Evolutionary conservation across 2,888 invertebrate species (phyloP), one percentile per base, ranked within the genome.

Genomic region (Amitus sp.): DNA sequence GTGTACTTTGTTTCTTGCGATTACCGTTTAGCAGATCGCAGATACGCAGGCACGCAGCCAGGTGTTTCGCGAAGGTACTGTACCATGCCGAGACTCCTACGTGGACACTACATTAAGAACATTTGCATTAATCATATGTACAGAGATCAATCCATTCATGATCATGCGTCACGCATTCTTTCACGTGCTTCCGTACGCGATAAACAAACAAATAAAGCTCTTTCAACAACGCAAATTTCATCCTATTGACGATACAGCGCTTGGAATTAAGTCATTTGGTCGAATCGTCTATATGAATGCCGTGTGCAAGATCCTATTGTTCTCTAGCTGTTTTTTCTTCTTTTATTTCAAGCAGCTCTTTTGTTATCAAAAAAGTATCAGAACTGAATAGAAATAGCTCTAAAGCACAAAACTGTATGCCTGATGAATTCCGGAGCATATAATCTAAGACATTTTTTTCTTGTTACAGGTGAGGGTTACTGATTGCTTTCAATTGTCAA

Each of bases 51-150:
- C 34, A 48, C 49, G 48, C 13, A 23, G 52, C 62, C 62, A 57
- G 53, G 53, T 62, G 62, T 62, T 52, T 52, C 42, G 30, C 46
- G 47, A 56, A 48, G 2, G 48, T 42, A 52, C 55, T 62, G 56
- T 56, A 52, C 47, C 52, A 40, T 23, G 48, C 37, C 56, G 46
- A 49, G 45, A 56, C n/a, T 56, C 51, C 52, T 52, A 52, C 40
- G 53, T 62, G 51, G 55, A 57, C 30, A 30, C 6, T 30, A 9
- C 30, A 30, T 39, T 18, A 39, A 39, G 18, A 5, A 13, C 18
- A 10, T 39, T 39, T 39, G 5, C 39, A 18, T 39, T 7, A 39
- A 39, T 39, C 39, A 13, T 18, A 39, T 18, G 15, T 9, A 13
- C 39, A 2, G 39, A 10, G 18, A 39, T 39, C 39, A 18, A 39